Evolutionary conservation across 2,113 vertebrate genomes (phyloP), one percentile per base, ranked within the genome.

Genomic region (Tringa solitaria): DNA sequence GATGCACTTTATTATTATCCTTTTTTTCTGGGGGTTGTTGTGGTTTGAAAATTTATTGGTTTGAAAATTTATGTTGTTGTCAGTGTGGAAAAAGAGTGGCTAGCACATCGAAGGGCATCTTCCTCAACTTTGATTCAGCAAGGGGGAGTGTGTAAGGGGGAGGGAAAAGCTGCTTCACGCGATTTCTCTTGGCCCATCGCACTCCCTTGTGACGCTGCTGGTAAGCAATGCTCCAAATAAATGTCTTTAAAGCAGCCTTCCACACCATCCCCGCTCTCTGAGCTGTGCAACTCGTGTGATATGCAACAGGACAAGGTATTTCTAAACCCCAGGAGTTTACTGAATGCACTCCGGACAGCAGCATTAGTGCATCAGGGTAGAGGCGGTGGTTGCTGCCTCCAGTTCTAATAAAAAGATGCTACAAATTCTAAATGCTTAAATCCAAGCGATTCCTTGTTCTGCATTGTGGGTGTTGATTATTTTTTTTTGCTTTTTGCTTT

Each of bases 281-380:
- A n/a, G 13, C 19, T 45, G 12, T 2, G 0, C 9, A 21, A 10
- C n/a, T 19, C 19, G 2, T 37, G 6, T 0, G 4, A 9, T 27
- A 10, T 28, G 6, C 9, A 33, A 30, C 16, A 35, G 39, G 4
- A 28, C 9, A 30, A 65, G 12, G 15, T 59, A 19, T 81, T 76
- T 70, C 63, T 46, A 8, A 70, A 53, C 28, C 65, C 45, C 33
- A 28, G 48, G 18, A 45, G 33, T 46, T 8, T 51, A 57, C 41
- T 24, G 37, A 83, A 14, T 21, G 8, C 33, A 23, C 33, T 51
- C 27, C 68, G 54, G 43, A 37, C 6, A 35, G 39, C 60, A 65
- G 17, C 26, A 12, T 24, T 37, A 30, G 4, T 11, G 10, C 27
- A 10, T 28, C 28, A 23, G 24, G 35, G 10, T 37, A 53, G 13